Percentiles rank a stretch among this genome's conserved stretches.
phyloP scores from a whole-genome alignment of 2,113 vertebrate genomes.

The Tetraodon nigroviridis region DNA sequence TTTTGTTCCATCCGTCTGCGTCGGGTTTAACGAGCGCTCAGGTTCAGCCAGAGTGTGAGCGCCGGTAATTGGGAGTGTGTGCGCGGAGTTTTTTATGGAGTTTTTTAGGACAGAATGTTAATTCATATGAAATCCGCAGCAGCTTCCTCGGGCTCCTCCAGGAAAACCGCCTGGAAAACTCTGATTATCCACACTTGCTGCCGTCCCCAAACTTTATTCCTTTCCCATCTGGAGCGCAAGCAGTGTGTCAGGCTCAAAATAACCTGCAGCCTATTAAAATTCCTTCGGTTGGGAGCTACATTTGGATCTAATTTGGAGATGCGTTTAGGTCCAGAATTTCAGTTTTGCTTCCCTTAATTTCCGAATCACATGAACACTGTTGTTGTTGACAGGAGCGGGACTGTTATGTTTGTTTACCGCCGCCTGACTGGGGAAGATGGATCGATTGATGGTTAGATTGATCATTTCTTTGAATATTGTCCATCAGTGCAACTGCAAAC shows the following conservation, averaged over 20 bases:
- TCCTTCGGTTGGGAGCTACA: not conserved
- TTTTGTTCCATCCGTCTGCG: slow-evolving; percentile 2
- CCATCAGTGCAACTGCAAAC: no score
- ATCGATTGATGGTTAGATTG: no score
- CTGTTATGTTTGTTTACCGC: slow-evolving; percentile 21
- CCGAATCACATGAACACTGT: not conserved
- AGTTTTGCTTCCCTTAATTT: not conserved
- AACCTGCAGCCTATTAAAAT: slow-evolving; percentile 25
- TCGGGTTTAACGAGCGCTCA: not conserved
- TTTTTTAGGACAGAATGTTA: slow-evolving; percentile 24
- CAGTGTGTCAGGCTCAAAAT: slow-evolving; percentile 41
- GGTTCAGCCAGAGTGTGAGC: slow-evolving; percentile 11
- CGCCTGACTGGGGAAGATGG: slow-evolving; percentile 26
- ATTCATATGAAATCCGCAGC: slow-evolving; percentile 30
- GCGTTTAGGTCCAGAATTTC: not conserved
- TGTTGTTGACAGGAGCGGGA: slow-evolving; percentile 6
- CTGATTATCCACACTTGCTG: slow-evolving; percentile 32
- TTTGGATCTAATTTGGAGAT: not conserved
- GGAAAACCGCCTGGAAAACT: slow-evolving; percentile 32
- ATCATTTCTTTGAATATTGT: no score
- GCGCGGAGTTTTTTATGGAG: no score
- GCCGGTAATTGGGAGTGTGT: slow-evolving; percentile 2
- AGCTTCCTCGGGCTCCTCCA: slow-evolving; percentile 26
- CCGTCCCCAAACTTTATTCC: slow-evolving; percentile 41
- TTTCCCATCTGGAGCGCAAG: slow-evolving; percentile 41